Evolutionary conservation across 2,888 invertebrate genomes (phyloP), one percentile per base, ranked within the genome.

Genomic region (Zygaena filipendulae): DNA sequence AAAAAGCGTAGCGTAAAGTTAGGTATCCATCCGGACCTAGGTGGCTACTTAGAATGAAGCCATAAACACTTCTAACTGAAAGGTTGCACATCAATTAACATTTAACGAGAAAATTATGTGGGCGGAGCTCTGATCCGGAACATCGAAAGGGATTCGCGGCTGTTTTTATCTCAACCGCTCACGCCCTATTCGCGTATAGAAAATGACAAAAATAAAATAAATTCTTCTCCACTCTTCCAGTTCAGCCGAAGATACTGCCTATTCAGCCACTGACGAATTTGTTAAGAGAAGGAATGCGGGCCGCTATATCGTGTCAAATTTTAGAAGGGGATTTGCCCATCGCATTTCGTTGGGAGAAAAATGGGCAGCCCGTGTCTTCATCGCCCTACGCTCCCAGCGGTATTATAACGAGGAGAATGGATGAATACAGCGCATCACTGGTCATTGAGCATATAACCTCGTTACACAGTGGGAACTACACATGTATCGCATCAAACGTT

Each of bases 241-340:
- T 91, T 45, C 90, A 90, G 38, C 92, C 91, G 25, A 91, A 90
- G 82, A 91, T 92, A 49, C 83, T 91, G 69, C 91, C 91, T 20
- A 91, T 92, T 52, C 88, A 88, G 54, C 86, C 91, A 21, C 85
- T 91, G 83, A 91, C 90, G 35, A 87, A 90, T 60, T 82, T 92
- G 59, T 75, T 91, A 37, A 81, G 88, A 21, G 92, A 92, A 74
- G 92, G 92, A 32, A 90, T 93, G 86, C 82, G 94, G 45, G 92
- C 92, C 16, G 92, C 92, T 35, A 92, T 95, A 58, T 89, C 92
- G 43, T 95, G 94, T 64, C 91, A 92, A 74, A 91, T 94, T 59
- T 84, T 93, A 59, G 92, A 94, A 72, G 95, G 96, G 11, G 95
- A 96, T 77, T 84, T 93, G 48, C 96, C 96, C 25, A 89, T 96